Percentiles rank a stretch among this genome's conserved stretches.
These are phyloP conservation scores for Balaenoptera acutorostrata DNA, from an alignment of 2,113 vertebrate genomes.

Conservation along the genomic window DNA sequence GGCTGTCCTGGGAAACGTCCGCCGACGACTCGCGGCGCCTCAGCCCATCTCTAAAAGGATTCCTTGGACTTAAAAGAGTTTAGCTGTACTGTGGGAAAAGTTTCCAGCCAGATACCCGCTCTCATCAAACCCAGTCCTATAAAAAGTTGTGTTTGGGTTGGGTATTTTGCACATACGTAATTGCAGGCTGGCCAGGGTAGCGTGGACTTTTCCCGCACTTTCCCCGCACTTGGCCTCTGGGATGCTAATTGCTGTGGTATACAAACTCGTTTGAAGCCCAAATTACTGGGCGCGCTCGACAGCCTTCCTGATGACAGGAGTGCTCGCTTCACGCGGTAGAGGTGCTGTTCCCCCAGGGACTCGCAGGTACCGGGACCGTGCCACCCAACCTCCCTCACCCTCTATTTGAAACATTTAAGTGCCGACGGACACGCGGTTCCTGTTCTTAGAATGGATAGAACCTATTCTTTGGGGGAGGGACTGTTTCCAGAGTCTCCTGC, in stretches of 20 bases:
- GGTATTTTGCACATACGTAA: not conserved
- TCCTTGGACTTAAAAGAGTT: not conserved
- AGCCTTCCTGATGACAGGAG: not conserved
- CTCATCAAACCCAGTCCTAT: constrained; percentile 20
- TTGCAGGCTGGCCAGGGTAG: not conserved
- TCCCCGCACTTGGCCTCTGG: not conserved
- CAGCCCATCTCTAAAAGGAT: not conserved
- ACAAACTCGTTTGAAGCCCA: not conserved
- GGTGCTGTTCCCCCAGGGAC: not conserved
- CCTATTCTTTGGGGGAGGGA: not conserved
- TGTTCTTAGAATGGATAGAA: constrained; percentile 29
- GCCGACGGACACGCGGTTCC: not conserved
- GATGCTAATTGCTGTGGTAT: not conserved
- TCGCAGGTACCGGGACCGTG: not conserved
- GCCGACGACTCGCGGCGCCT: not conserved
- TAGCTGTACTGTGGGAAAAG: constrained; percentile 57
- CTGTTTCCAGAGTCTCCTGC: not conserved
- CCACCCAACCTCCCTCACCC: not conserved
- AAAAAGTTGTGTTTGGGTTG: constrained; percentile 58
- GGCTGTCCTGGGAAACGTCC: not conserved
- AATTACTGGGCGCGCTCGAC: not conserved
- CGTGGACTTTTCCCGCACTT: not conserved
- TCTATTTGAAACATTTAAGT: not conserved
- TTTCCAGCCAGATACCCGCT: constrained; percentile 67
- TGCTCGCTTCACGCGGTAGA: not conserved